Evolutionary conservation across 2,888 invertebrate species (phyloP), one percentile per base, ranked within the genome.

Genomic region (Agrochola lota): DNA sequence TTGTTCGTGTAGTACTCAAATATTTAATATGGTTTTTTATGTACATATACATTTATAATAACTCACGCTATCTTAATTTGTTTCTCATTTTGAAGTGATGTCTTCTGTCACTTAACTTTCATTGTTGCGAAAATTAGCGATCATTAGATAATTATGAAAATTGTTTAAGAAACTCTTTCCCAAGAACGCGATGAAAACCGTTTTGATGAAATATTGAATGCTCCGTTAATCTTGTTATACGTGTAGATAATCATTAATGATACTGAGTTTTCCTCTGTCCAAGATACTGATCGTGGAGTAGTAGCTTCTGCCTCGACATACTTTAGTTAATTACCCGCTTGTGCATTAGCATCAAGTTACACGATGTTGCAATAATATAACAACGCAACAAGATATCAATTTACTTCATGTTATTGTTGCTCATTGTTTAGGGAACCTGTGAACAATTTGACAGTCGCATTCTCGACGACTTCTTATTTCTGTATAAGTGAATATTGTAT

Each of bases 221-320:
- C 69, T 71, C 80, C 83, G 80, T 80, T 83, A 86, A 80, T 86
- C 76, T 67, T 71, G 62, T 80, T 35, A 74, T 82, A 83, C 59
- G 76, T 83, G 71, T 71, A 75, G 71, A 86, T 86, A 77, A 81
- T 84, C 82, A 66, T 77, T 75, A 79, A 76, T 74, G 82, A 78
- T 80, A 80, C 30, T 73, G n/a, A 79, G 81, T 81, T 87, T 80
- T 85, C 82, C 85, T 85, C 64, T 76, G 62, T 84, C 75, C 74
- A 79, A 78, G 83, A 80, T 87, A 78, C 77, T 78, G 82, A 88
- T 86, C 84, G 77, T 85, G 78, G 70, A 76, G 81, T 83, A 80
- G 85, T 67, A 79, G 76, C 78, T 85, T 85, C 86, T 88, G 84
- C 91, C 91, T 92, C 91, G 91, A 91, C 92, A 92, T 76, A 92